These are phyloP conservation scores for Drosophila nr. perissopoda DNA, from an alignment of 2,888 invertebrate species.

Conservation along the genomic window DNA sequence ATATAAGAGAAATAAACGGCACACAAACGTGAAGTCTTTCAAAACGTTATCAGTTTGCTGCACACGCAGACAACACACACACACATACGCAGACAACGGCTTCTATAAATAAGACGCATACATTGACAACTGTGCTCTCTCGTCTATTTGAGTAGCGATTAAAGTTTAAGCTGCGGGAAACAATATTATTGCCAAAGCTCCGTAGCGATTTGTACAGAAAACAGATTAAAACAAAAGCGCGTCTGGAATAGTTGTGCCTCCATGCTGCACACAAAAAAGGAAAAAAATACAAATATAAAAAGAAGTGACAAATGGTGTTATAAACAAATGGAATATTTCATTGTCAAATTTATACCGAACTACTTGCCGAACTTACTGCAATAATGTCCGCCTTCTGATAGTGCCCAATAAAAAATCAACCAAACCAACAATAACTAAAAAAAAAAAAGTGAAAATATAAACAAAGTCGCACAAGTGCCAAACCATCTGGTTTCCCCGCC, in stretches of 20 bases:
- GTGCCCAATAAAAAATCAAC: constrained; percentile 40
- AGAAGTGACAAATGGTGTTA: constrained; percentile 26
- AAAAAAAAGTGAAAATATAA: constrained; percentile 12
- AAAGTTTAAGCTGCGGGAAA: constrained; percentile 49
- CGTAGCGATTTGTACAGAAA: constrained; percentile 60
- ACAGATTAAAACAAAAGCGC: constrained; percentile 65
- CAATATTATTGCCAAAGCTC: constrained; percentile 55
- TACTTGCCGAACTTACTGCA: neutral
- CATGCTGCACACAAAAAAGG: constrained; percentile 17
- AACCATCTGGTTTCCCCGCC: constrained; percentile 35
- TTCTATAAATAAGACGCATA: constrained; percentile 62
- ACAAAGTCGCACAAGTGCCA: constrained; percentile 47
- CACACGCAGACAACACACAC: constrained; percentile 20
- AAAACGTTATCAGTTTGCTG: constrained; percentile 63
- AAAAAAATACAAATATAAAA: constrained; percentile 6
- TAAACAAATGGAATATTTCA: constrained; percentile 22
- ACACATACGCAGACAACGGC: constrained; percentile 5
- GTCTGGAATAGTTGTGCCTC: constrained; percentile 66
- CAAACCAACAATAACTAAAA: constrained; percentile 3
- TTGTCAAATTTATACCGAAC: neutral
- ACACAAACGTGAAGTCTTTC: constrained; percentile 38
- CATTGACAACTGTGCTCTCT: constrained; percentile 31
- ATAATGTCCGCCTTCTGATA: constrained; percentile 70
- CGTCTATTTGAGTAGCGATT: constrained; percentile 53
- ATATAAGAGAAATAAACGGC: constrained; percentile 2